Conservation (phyloP, 2,113 vertebrate genomes). For the Vicugna pacos region DNA sequence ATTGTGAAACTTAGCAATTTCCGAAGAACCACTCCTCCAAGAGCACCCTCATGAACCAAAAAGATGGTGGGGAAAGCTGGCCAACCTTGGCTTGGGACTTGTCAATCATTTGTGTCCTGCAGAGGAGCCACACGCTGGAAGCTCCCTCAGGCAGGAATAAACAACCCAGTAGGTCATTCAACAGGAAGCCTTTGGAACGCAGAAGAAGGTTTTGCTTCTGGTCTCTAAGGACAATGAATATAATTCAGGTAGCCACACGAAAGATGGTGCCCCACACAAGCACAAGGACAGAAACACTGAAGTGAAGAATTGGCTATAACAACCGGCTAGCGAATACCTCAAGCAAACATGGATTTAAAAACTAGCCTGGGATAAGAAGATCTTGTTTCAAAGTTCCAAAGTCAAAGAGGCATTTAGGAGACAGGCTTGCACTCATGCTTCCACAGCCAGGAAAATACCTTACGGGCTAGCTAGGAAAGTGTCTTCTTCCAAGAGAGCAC, state of each 20-base stretch:
- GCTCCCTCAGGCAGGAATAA: background rate
- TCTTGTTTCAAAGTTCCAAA: background rate
- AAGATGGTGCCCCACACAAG: background rate
- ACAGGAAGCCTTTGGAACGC: background rate
- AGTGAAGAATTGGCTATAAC: background rate
- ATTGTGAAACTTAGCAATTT: background rate
- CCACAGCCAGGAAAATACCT: background rate
- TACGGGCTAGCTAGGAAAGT: fast-evolving
- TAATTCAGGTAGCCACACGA: background rate
- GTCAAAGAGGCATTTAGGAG: background rate
- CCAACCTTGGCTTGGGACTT: background rate
- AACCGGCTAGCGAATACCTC: background rate
- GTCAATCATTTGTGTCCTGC: background rate
- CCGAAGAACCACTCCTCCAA: background rate
- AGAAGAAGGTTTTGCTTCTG: background rate
- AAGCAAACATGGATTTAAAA: background rate
- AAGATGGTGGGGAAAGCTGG: background rate
- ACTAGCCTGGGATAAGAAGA: background rate
- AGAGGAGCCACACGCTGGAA: background rate
- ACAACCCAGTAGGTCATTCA: background rate
- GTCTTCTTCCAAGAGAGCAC: background rate
- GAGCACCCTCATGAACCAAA: background rate
- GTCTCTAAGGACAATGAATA: background rate
- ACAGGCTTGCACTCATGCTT: background rate
- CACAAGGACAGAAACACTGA: background rate